Base-by-base conservation (phyloP, 2,113 vertebrate genomes). In the Enhydra lutris region DNA sequence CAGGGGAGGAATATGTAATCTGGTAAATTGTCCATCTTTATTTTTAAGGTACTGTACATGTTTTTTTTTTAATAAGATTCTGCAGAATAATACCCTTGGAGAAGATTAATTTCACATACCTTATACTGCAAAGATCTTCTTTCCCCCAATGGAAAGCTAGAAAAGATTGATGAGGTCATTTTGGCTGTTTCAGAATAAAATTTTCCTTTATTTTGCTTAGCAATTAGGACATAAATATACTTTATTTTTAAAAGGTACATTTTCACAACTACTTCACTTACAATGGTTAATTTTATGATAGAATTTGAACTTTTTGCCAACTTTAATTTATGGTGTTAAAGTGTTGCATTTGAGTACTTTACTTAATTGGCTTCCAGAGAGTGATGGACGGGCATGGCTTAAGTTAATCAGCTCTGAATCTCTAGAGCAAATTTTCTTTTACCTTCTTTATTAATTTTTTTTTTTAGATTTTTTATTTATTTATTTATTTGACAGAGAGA, bases 361-460 rank as follows among this genome's bases (percentile, higher is more conserved):
- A 71, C 80, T 95, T 98, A 98, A 98, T 98, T 98, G 98, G 95
- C 98, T 98, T 98, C 87, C 92, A 95, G 97, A 97, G 79, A 98
- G 63, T 98, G 98, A 98, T 78, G 95, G 97, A 97, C 78, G 67
- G 97, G 98, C 98, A 97, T 96, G 94, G 92, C 97, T 97, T 98
- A 92, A 21, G 84, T 97, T 98, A 98, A 98, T 98, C 97, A 98
- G 74, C 97, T 98, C 98, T 98, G 97, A 98, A 97, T 95, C 93
- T 96, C 95, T 96, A 89, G 93, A 96, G 97, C 98, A 97, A 95
- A 96, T 97, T 98, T 98, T 96, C 95, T 96, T 98, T 98, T 98
- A 93, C 96, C 69, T 76, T 98, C 96, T 97, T 96, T 97, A 97
- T 98, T 98, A 98, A 97, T 98, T 97, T 97, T 97, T n/a, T n/a